phyloP scores from a whole-genome alignment of 2,113 vertebrate species.

The Spermophilus dauricus region DNA sequence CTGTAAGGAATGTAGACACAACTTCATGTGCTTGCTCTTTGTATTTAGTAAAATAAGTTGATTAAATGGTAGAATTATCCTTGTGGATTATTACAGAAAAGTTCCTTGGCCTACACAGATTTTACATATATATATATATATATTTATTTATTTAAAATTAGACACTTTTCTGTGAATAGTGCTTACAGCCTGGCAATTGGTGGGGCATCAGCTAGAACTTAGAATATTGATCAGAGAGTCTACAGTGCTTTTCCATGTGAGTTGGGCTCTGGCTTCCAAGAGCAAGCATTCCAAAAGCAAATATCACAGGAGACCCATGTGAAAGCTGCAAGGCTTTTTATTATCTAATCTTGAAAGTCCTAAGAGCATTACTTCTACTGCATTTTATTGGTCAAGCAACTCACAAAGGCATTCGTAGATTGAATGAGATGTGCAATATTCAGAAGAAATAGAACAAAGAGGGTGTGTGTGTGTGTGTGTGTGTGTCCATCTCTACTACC shows the following conservation, averaged over 20 bases:
- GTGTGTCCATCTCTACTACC: not conserved
- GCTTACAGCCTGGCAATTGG: not conserved
- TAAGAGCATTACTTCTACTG: not conserved
- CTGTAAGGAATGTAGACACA: not conserved
- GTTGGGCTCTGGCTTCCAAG: not conserved
- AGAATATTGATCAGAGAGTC: not conserved
- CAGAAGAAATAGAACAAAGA: not conserved
- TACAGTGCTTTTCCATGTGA: not conserved
- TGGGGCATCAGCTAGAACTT: not conserved
- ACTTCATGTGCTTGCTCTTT: not conserved
- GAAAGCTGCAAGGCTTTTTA: not conserved
- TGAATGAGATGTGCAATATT: not conserved
- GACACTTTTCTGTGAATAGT: not conserved
- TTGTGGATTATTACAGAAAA: not conserved
- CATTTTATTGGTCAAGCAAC: not conserved
- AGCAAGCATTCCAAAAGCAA: not conserved
- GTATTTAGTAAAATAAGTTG: not conserved
- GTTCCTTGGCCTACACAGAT: not conserved
- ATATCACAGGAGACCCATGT: not conserved
- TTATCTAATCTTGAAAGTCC: not conserved
- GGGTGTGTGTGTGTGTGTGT: not conserved
- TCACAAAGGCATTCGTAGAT: not conserved
- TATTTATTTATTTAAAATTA: not conserved
- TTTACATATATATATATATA: not conserved
- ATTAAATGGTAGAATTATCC: not conserved